Evolutionary conservation across 2,888 invertebrate genomes (phyloP).

Genomic region (Ichneumon xanthorius): DNA sequence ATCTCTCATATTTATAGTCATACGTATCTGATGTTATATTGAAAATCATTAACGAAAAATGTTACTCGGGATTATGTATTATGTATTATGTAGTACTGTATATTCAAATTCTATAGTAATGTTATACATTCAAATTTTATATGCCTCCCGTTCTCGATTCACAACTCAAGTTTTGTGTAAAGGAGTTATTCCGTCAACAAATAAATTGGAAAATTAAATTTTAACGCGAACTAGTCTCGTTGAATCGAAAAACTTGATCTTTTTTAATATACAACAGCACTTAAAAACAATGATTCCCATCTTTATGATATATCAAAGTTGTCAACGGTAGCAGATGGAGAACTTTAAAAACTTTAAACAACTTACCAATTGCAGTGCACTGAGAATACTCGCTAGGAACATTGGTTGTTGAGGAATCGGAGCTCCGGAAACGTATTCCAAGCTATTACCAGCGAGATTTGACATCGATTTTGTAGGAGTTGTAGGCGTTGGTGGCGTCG

Average conservation of each 20-base stretch:
- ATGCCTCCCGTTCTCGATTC: too few species aligned
- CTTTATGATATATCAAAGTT: not conserved
- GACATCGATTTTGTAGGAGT: constrained; percentile 78
- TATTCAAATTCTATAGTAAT: too few species aligned
- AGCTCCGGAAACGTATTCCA: constrained; percentile 88
- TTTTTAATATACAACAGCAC: not conserved
- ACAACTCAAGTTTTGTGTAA: too few species aligned
- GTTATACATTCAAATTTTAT: too few species aligned
- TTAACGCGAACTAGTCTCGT: not conserved
- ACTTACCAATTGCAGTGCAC: constrained; percentile 88
- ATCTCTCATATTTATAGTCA: too few species aligned
- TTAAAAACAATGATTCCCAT: not conserved
- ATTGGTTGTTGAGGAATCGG: constrained; percentile 92
- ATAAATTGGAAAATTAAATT: too few species aligned
- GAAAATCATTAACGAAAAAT: too few species aligned
- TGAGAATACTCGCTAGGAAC: constrained; percentile 92
- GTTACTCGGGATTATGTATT: too few species aligned
- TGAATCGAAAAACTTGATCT: not conserved
- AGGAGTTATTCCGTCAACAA: too few species aligned
- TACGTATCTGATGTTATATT: too few species aligned
- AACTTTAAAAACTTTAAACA: not conserved
- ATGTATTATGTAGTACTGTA: too few species aligned
- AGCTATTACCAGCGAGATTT: constrained; percentile 80
- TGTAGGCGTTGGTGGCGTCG: constrained; percentile 73
- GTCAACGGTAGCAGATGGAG: not conserved